Evolutionary conservation across 2,113 vertebrate genomes (phyloP), one percentile per base, ranked within the genome.

Genomic region (Psittacus erithacus): DNA sequence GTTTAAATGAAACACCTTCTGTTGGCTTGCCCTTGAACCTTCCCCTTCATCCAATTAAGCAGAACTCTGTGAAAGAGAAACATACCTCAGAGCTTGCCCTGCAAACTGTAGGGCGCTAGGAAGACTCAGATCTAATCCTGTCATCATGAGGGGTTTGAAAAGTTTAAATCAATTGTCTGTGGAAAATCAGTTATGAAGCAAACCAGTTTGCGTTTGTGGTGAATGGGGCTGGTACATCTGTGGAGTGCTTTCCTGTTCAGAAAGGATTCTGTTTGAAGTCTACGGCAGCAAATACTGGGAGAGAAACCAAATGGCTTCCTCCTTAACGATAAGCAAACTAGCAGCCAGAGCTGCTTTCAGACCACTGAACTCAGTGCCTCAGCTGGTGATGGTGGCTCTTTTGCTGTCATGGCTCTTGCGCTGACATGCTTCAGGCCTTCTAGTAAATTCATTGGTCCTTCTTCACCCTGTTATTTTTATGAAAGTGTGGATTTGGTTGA

Each of bases 1-100:
- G 62, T 96, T 95, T 97, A 97, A 97, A 96, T 93, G 93, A 96
- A 97, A 97, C 88, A 93, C 81, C 69, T 87, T 96, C 86, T 89
- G 41, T 79, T 97, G 96, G 92, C 94, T 96, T 49, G 92, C 53
- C 95, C 97, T 98, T 97, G 96, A 97, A 97, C 96, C 96, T 77
- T 97, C 60, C 70, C 90, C 96, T 97, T 92, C 2, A 23, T 88
- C 97, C 91, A 95, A 93, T 96, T 97, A 97, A 97, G 74, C 79
- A 93, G 90, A 97, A 63, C 95, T 91, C 91, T 81, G 74, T 91
- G 87, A 92, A 93, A 95, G 79, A 86, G 84, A 94, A 95, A 87
- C 27, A 39, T 24, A 79, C 88, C 96, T 97, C 71, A 41, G 68
- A 86, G 92, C 90, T 92, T 11, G 0, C 90, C 69, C 52, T 82